Base-by-base conservation (phyloP, 2,113 vertebrate species). In the Emydura subglobosa region DNA sequence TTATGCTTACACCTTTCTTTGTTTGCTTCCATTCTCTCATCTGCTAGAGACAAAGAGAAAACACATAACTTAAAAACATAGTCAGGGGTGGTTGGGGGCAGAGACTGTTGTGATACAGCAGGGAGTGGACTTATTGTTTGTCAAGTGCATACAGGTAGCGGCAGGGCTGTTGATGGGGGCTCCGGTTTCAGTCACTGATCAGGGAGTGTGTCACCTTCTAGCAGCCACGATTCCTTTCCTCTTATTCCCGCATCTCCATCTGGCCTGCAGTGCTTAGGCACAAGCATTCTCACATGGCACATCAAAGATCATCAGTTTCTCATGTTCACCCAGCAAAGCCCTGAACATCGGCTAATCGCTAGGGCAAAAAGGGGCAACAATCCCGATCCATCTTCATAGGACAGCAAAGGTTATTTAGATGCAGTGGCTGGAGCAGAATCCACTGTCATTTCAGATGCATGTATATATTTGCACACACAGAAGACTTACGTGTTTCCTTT, bases 11-110 rank as follows among this genome's bases (percentile, higher is more conserved):
- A 21, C 81, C 83, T 59, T 87, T 54, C 80, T 94, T 91, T 94
- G 55, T 55, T 50, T 85, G 72, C 74, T 78, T 94, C 91, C 53
- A 92, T 39, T 83, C 87, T 91, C 79, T 90, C 96, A 95, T 96
- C 80, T 93, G 94, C 92, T 95, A 53, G 61, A 79, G 74, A 92
- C 86, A 76, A 94, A 96, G 51, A 91, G 47, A 96, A 96, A 96
- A 88, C 21, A 96, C 87, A 95, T 93, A 42, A 88, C 1, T 76
- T 61, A 34, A 83, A 55, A 44, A 91, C 72, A 84, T 76, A 83
- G 21, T 85, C 39, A 68, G 31, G 78, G 17, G 95, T 54, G 72
- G 11, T 50, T 89, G 44, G 81, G 13, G 93, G 34, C 31, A 90
- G 85, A 74, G 49, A 25, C 34, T 21, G 79, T 17, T 50, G 22